A percentile compares a stretch with the other conserved stretches of the same genome.
Conservation (phyloP, 2,113 vertebrate genomes). For the Scalopus aquaticus region DNA sequence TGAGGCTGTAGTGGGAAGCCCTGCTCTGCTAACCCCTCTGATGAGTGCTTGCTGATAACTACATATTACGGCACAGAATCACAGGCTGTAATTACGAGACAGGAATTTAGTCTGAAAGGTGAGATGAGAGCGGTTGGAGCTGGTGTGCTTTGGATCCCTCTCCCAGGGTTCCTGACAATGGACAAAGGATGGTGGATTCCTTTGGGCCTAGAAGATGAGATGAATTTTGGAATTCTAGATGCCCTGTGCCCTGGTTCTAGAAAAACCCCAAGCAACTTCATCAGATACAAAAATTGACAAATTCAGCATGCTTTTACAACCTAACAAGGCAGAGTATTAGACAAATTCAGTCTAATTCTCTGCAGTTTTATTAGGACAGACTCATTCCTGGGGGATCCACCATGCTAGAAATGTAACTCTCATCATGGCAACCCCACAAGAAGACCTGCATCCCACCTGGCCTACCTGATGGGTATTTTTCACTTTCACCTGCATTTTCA, state of each 20-base stretch:
- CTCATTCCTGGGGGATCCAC: neutral
- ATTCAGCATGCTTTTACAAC: slow-evolving; percentile 4
- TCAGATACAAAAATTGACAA: neutral
- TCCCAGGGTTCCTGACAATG: neutral
- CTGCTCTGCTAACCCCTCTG: slow-evolving; percentile 36
- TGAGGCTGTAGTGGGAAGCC: neutral
- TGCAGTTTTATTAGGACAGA: neutral
- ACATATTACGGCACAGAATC: slow-evolving; percentile 32
- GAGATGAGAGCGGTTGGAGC: slow-evolving; percentile 11
- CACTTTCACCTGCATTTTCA: neutral
- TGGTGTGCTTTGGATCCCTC: neutral
- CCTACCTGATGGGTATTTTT: neutral
- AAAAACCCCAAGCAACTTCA: neutral
- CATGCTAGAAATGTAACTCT: neutral
- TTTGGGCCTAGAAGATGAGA: neutral
- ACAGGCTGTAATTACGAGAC: slow-evolving; percentile 54
- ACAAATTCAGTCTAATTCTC: neutral
- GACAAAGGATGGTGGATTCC: neutral
- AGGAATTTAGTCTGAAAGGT: slow-evolving; percentile 51
- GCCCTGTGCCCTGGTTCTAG: neutral
- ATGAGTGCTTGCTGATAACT: slow-evolving; percentile 50
- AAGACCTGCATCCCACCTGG: neutral
- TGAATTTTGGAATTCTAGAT: neutral
- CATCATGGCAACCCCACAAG: fast-evolving
- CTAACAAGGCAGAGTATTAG: neutral